These are phyloP conservation scores for Grantiella picta DNA, from an alignment of 2,113 vertebrate genomes.

Conservation along the genomic window DNA sequence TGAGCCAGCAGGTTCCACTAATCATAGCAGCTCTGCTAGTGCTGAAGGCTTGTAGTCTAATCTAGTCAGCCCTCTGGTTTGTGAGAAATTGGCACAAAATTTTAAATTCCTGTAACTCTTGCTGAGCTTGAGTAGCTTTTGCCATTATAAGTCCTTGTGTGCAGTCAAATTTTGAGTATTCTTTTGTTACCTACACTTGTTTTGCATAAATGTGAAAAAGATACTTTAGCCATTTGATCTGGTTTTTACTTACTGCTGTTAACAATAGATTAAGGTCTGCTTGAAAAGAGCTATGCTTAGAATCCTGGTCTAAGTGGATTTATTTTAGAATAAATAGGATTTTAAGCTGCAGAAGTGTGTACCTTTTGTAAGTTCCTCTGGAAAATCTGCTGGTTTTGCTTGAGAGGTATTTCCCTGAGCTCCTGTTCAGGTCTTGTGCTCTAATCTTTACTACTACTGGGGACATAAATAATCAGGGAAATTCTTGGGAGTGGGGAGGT, in stretches of 20 bases:
- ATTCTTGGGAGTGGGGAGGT: not conserved
- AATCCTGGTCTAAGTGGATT: not conserved
- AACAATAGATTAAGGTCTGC: not conserved
- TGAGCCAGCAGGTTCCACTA: constrained; percentile 55
- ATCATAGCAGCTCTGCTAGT: not conserved
- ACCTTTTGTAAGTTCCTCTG: not conserved
- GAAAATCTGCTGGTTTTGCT: not conserved
- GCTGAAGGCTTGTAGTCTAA: not conserved
- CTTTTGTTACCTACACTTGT: not conserved
- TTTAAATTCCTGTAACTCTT: not conserved
- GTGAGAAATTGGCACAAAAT: constrained; percentile 11
- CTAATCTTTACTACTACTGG: not conserved
- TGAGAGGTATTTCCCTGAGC: not conserved
- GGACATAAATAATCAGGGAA: not conserved
- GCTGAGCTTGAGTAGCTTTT: not conserved
- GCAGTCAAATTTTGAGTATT: not conserved
- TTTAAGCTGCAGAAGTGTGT: not conserved
- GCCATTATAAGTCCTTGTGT: not conserved
- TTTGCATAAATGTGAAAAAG: not conserved
- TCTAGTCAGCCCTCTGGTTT: constrained; percentile 7
- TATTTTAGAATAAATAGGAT: not conserved
- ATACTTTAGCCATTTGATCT: not conserved
- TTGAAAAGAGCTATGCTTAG: not conserved
- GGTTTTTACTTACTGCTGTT: not conserved
- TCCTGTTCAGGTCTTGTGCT: not conserved